phyloP scores from a whole-genome alignment of 2,888 invertebrate species.

The Notodonta dromedarius region DNA sequence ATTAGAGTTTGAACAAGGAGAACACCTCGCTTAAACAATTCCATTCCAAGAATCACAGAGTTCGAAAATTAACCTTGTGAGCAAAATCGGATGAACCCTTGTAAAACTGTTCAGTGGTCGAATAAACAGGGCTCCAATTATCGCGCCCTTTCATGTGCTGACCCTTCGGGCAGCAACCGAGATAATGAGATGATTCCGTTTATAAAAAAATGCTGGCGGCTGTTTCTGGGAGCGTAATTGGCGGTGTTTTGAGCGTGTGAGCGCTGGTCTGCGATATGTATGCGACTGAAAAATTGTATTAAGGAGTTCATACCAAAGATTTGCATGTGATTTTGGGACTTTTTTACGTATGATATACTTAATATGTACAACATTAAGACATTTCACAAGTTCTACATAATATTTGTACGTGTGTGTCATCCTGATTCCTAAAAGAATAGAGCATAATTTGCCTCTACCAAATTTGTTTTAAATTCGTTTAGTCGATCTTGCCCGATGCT shows the following conservation, averaged over 20 bases:
- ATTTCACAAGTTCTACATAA: too few relatives aligned
- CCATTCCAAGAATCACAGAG: not conserved
- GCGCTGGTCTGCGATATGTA: too few relatives aligned
- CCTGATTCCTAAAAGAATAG: too few relatives aligned
- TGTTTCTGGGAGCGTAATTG: not conserved
- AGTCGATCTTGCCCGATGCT: too few relatives aligned
- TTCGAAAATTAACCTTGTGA: not conserved
- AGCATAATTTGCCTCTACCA: too few relatives aligned
- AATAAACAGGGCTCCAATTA: conserved; percentile 34
- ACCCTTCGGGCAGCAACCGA: conserved; percentile 8
- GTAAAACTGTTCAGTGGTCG: conserved; percentile 23
- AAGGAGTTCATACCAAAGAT: too few relatives aligned
- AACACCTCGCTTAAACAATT: not conserved
- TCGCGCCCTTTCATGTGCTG: conserved; percentile 20
- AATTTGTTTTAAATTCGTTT: too few relatives aligned
- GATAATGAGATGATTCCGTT: conserved; percentile 27
- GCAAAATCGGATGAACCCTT: not conserved
- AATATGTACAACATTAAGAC: too few relatives aligned
- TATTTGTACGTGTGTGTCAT: too few relatives aligned
- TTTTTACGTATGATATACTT: too few relatives aligned
- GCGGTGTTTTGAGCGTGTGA: not conserved
- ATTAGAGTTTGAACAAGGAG: not conserved
- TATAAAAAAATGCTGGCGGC: conserved; percentile 15
- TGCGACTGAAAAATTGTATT: too few relatives aligned
- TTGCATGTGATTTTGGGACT: too few relatives aligned